Conservation (phyloP, 2,113 vertebrate genomes). For the Paralichthys olivaceus region DNA sequence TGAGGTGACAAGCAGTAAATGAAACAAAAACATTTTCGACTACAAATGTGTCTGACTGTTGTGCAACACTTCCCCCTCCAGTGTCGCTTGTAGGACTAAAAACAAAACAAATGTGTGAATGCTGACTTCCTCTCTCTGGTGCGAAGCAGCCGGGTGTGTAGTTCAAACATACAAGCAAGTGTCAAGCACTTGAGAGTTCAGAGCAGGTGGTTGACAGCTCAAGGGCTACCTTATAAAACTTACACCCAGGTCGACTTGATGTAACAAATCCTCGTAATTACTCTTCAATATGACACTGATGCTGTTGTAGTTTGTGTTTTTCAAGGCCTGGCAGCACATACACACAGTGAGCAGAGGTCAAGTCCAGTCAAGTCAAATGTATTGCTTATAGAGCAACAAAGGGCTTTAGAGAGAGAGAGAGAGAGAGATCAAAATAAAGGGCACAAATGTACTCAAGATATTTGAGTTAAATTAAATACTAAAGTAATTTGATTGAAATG, state of each 20-base stretch:
- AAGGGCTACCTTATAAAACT: neutral
- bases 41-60: neutral
- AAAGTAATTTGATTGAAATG: too few species aligned
- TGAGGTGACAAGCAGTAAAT: neutral
- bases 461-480: too few species aligned
- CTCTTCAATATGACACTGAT: neutral
- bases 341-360: too few species aligned
- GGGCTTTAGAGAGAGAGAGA: too few species aligned
- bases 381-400: too few species aligned
- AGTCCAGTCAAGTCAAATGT: too few species aligned
- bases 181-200: conserved; percentile 12
- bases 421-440: too few species aligned
- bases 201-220: conserved; percentile 14
- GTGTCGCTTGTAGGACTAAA: neutral
- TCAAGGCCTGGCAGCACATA: neutral
- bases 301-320: neutral
- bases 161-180: conserved; percentile 15
- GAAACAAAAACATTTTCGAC: neutral
- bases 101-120: neutral
- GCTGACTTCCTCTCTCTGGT: conserved; percentile 5
- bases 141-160: neutral
- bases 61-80: neutral
- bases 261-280: conserved; percentile 1
- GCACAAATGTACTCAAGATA: too few species aligned
- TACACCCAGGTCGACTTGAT: neutral